These are phyloP conservation scores for Bombylius discolor DNA, from an alignment of 2,888 invertebrate species.

Conservation along the genomic window DNA sequence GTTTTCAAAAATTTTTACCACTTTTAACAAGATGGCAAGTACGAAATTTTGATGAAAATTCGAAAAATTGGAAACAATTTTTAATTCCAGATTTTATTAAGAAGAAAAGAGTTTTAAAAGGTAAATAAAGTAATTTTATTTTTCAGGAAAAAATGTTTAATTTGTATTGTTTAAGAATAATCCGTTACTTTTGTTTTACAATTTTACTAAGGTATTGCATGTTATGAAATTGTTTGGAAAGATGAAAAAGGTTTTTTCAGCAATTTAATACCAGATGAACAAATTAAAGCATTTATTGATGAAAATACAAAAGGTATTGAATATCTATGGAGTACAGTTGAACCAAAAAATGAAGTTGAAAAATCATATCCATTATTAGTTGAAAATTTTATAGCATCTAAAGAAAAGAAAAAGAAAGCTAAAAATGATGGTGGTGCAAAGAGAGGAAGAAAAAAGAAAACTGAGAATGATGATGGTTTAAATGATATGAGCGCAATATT, in stretches of 20 bases:
- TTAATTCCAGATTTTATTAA: slow-evolving; percentile 42
- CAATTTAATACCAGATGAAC: slow-evolving; percentile 46
- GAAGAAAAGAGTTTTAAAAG: slow-evolving; percentile 44
- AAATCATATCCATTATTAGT: slow-evolving; percentile 51
- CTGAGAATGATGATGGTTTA: slow-evolving; percentile 15
- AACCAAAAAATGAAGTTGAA: slow-evolving; percentile 50
- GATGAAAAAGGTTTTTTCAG: slow-evolving; percentile 45
- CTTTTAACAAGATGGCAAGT: slow-evolving; percentile 64
- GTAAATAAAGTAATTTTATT: slow-evolving; percentile 40
- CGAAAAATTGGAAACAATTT: slow-evolving; percentile 12
- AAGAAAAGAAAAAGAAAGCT: slow-evolving; percentile 38
- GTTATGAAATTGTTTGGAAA: slow-evolving; percentile 60
- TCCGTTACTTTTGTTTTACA: neutral
- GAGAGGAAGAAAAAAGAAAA: slow-evolving; percentile 23
- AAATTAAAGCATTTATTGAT: slow-evolving; percentile 38
- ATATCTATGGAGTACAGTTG: slow-evolving; percentile 51
- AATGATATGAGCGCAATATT: slow-evolving; percentile 20
- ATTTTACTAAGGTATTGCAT: slow-evolving; percentile 42
- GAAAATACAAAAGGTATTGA: slow-evolving; percentile 38
- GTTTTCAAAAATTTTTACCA: slow-evolving; percentile 64
- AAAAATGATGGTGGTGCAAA: slow-evolving; percentile 3
- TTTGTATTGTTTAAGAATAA: too few species aligned
- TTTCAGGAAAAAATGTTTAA: too few species aligned
- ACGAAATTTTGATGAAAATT: slow-evolving; percentile 13
- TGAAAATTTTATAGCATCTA: slow-evolving; percentile 42